These are phyloP conservation scores for Entomobrya multifasciata DNA, from an alignment of 2,888 invertebrate species.

Conservation along the genomic window DNA sequence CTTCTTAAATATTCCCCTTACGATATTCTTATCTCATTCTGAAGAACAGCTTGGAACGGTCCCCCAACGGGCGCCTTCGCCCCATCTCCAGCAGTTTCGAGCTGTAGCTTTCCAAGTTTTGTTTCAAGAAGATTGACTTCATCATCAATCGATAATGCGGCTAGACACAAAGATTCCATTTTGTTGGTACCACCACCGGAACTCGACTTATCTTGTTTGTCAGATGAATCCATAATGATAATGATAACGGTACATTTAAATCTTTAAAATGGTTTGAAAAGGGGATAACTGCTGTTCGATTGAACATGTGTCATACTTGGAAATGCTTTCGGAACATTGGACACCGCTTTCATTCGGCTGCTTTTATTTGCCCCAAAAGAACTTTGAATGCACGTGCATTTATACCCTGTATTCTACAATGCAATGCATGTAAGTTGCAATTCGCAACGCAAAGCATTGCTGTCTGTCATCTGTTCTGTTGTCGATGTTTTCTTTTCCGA, in stretches of 20 bases:
- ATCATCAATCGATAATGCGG: background rate
- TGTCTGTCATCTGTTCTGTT: background rate
- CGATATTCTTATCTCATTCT: slow-evolving; percentile 49
- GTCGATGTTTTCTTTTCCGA: background rate
- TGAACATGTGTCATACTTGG: background rate
- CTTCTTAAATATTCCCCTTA: slow-evolving; percentile 6
- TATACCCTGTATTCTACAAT: too few relatives aligned
- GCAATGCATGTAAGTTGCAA: background rate
- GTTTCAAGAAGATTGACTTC: background rate
- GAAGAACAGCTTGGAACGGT: background rate
- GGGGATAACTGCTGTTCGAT: background rate
- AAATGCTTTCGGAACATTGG: slow-evolving; percentile 22
- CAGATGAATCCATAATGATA: too few relatives aligned
- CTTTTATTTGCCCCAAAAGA: slow-evolving; percentile 18
- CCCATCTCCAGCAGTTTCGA: background rate
- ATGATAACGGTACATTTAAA: too few relatives aligned
- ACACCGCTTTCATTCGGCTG: background rate
- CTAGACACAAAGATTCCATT: too few relatives aligned
- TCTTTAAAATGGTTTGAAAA: too few relatives aligned
- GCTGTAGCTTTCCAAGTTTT: background rate
- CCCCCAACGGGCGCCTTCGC: background rate
- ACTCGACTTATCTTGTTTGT: too few relatives aligned
- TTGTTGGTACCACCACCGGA: too few relatives aligned
- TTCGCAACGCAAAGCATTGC: too few relatives aligned
- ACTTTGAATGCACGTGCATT: background rate